A percentile compares a stretch with the other conserved stretches of the same genome.
These are phyloP conservation scores for Pipistrellus kuhlii DNA, from an alignment of 2,797 vertebrate genomes.

Conservation along the genomic window DNA sequence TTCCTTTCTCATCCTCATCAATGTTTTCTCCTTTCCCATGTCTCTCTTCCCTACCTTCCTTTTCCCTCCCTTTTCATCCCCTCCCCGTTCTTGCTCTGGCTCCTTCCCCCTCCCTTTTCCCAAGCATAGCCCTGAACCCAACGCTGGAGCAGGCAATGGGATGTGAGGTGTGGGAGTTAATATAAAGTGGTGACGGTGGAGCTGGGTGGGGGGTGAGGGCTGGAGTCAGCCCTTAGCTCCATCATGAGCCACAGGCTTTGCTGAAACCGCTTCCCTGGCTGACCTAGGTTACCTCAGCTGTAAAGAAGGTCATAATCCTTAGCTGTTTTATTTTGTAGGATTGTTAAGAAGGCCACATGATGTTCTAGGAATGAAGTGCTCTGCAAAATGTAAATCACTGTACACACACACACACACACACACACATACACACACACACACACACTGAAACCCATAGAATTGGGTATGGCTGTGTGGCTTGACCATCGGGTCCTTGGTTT, in stretches of 20 bases:
- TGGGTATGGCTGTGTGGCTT: background rate
- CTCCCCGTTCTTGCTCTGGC: background rate
- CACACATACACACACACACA: background rate
- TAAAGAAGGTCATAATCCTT: constrained; percentile 18
- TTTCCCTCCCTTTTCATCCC: background rate
- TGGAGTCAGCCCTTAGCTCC: background rate
- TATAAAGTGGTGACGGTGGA: background rate
- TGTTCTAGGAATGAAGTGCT: background rate
- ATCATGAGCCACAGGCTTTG: background rate
- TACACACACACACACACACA: background rate
- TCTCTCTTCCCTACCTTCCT: background rate
- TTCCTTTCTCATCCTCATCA: background rate
- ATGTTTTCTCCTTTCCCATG: background rate
- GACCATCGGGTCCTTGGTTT: background rate
- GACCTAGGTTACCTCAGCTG: background rate
- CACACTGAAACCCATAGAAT: background rate
- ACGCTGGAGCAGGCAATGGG: background rate
- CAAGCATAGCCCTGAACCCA: background rate
- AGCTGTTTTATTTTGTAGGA: background rate
- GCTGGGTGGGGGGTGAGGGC: background rate
- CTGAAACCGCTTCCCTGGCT: background rate
- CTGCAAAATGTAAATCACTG: background rate
- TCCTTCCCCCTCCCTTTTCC: background rate
- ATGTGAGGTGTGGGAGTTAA: accelerated
- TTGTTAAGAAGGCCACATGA: constrained; percentile 5